phyloP scores from a whole-genome alignment of 2,888 invertebrate species.

The Scrobipalpa atriplicella region DNA sequence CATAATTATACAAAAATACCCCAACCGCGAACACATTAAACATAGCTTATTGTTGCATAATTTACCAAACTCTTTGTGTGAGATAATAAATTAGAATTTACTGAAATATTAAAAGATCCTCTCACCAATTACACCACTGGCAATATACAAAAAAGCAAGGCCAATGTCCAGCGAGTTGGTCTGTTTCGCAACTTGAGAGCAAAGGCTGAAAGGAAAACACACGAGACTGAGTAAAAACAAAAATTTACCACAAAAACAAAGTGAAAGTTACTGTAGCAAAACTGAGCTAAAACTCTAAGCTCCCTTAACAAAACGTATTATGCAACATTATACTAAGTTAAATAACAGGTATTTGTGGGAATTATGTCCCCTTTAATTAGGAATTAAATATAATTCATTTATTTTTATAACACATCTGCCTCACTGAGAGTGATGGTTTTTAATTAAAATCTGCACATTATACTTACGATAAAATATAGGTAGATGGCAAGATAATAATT shows the following conservation, averaged over 20 bases:
- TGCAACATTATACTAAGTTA: background rate
- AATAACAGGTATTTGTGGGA: background rate
- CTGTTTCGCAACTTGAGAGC: constrained; percentile 70
- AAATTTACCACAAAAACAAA: constrained; percentile 32
- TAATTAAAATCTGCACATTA: background rate
- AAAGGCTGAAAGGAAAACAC: constrained; percentile 62
- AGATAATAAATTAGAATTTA: too few species aligned
- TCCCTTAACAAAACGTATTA: background rate
- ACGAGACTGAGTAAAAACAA: constrained; percentile 31
- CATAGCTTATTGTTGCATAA: too few species aligned
- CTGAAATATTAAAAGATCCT: constrained; percentile 44
- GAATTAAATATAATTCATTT: background rate
- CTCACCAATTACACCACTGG: constrained; percentile 76
- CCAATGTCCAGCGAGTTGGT: constrained; percentile 69
- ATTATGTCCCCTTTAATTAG: background rate
- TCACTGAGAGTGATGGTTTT: background rate
- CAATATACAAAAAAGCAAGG: constrained; percentile 73
- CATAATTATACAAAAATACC: too few species aligned
- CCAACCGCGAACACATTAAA: too few species aligned
- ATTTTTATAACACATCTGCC: constrained; percentile 1
- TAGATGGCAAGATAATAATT: constrained; percentile 63
- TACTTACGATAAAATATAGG: constrained; percentile 74
- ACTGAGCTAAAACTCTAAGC: background rate
- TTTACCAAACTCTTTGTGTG: too few species aligned
- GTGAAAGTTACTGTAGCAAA: constrained; percentile 41